Percentiles rank a stretch among this genome's conserved stretches.
Evolutionary conservation across 2,888 invertebrate species (phyloP).

Genomic region (Gari tellinella): DNA sequence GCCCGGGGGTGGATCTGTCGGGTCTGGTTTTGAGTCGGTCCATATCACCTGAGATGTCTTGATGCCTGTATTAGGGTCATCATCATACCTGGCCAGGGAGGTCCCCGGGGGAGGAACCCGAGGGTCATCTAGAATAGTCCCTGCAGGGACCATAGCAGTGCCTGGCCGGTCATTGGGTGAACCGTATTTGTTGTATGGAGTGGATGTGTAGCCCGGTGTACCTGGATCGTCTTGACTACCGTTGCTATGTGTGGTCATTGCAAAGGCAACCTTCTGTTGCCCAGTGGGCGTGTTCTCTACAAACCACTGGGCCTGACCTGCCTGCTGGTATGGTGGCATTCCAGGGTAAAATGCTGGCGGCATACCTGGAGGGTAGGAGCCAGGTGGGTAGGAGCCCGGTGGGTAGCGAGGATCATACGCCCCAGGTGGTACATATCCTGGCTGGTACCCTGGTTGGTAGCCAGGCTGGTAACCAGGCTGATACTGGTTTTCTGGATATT

Average conservation of each 20-base stretch:
- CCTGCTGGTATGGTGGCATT: conserved; percentile 53
- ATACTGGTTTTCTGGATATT: conserved; percentile 50
- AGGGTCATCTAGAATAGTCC: conserved; percentile 67
- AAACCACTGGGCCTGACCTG: conserved; percentile 73
- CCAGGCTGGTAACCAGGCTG: conserved; percentile 58
- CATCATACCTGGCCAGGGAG: conserved; percentile 69
- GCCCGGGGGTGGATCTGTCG: conserved; percentile 73
- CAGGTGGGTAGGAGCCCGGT: conserved; percentile 1
- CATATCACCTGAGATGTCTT: conserved; percentile 77
- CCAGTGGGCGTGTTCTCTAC: conserved; percentile 65
- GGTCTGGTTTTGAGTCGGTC: conserved; percentile 75
- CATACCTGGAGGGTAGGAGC: conserved; percentile 33
- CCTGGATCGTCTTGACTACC: conserved; percentile 56
- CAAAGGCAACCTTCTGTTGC: conserved; percentile 69
- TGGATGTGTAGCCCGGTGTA: conserved; percentile 67
- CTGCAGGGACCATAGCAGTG: conserved; percentile 57
- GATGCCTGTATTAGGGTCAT: conserved; percentile 72
- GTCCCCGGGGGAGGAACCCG: conserved; percentile 72
- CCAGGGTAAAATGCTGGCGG: conserved; percentile 25
- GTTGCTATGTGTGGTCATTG: conserved; percentile 60
- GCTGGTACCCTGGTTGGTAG: conserved; percentile 58
- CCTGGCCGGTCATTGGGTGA: conserved; percentile 28
- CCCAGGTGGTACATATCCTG: conserved; percentile 23
- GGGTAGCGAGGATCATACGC: conserved; percentile 53
- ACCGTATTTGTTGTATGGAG: conserved; percentile 58